These are phyloP conservation scores for Leptogaster cylindrica DNA, from an alignment of 2,888 invertebrate genomes.

Conservation along the genomic window DNA sequence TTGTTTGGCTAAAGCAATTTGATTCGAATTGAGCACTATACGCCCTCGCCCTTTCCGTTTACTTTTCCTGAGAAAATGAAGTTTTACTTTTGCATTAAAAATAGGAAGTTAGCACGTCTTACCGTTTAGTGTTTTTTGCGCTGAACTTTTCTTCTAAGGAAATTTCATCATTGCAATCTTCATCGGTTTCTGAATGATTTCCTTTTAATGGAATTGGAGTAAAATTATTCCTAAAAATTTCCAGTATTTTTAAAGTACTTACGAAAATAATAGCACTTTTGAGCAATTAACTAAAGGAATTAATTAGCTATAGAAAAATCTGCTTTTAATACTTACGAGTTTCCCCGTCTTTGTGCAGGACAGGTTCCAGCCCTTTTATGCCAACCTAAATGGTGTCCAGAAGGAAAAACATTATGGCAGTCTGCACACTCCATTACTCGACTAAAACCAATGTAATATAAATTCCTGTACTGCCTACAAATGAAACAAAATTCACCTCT, in stretches of 20 bases:
- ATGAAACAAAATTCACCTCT: conserved; percentile 54
- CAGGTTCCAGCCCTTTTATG: conserved; percentile 59
- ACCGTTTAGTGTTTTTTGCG: too few relatives aligned
- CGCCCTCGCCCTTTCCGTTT: conserved; percentile 55
- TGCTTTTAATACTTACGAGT: background rate
- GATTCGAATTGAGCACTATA: conserved; percentile 59
- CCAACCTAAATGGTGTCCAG: conserved; percentile 61
- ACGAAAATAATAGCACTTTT: too few relatives aligned
- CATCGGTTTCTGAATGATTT: conserved; percentile 13
- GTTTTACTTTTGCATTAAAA: too few relatives aligned
- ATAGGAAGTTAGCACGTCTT: too few relatives aligned
- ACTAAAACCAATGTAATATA: conserved; percentile 48
- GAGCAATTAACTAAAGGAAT: too few relatives aligned
- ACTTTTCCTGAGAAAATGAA: too few relatives aligned
- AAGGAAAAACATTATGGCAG: conserved; percentile 59
- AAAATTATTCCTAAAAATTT: background rate
- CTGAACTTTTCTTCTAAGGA: too few relatives aligned
- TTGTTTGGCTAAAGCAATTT: conserved; percentile 59
- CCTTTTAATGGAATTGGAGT: background rate
- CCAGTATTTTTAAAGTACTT: too few relatives aligned
- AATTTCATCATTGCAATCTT: background rate
- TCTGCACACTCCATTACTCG: conserved; percentile 61
- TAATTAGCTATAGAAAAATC: too few relatives aligned
- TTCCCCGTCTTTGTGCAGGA: conserved; percentile 58
- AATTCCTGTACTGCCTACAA: background rate